Conservation (phyloP, 2,888 invertebrate species). For the Allophyes oxyacanthae region DNA sequence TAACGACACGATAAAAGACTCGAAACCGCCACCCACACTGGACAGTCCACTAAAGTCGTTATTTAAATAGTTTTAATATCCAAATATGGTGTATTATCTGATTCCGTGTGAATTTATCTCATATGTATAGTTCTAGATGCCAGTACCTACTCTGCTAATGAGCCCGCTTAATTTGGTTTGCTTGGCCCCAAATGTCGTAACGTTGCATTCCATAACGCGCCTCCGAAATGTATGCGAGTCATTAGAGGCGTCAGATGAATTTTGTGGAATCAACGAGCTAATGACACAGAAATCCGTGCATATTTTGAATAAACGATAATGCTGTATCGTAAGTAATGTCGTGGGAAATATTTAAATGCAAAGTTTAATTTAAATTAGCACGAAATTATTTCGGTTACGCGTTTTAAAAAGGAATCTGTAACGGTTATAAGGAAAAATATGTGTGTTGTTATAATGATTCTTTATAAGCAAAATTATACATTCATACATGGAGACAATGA, state of each 20-base stretch:
- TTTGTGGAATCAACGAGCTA: slow-evolving; percentile 68
- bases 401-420: slow-evolving; percentile 8
- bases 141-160: slow-evolving; percentile 62
- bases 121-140: slow-evolving; percentile 53
- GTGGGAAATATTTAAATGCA: slow-evolving; percentile 43
- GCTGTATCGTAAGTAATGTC: slow-evolving; percentile 20
- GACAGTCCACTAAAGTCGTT: slow-evolving; percentile 32
- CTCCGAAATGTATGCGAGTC: slow-evolving; percentile 67
- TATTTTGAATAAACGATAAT: slow-evolving; percentile 50
- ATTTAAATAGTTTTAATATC: slow-evolving; percentile 46
- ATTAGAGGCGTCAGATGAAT: slow-evolving; percentile 69
- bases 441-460: slow-evolving; percentile 1
- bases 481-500: neutral
- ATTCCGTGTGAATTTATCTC: slow-evolving; percentile 49
- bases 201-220: slow-evolving; percentile 68
- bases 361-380: slow-evolving; percentile 15
- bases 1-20: slow-evolving; percentile 27
- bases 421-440: slow-evolving; percentile 7
- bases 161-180: slow-evolving; percentile 65
- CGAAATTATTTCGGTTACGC: slow-evolving; percentile 13
- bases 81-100: slow-evolving; percentile 55
- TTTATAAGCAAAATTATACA: neutral
- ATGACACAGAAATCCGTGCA: slow-evolving; percentile 60
- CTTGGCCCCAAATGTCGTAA: slow-evolving; percentile 65
- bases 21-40: slow-evolving; percentile 33